Evolutionary conservation across 2,113 vertebrate genomes (phyloP), one percentile per base, ranked within the genome.

Genomic region (Saccopteryx leptura): DNA sequence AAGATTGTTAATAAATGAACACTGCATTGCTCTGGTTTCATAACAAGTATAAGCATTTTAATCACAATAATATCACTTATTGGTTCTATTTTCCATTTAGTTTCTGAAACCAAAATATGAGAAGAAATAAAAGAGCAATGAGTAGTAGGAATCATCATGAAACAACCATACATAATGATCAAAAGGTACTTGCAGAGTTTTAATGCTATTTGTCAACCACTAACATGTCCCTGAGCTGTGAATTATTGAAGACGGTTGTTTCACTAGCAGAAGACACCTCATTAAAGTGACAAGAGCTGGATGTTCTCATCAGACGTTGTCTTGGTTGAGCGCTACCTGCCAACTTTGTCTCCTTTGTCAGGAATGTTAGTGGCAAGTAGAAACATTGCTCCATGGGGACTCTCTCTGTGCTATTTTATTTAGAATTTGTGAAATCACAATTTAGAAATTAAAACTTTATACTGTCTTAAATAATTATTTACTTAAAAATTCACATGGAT

Each of bases 221-320:
- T 93, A 90, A 97, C 81, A 46, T 52, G 71, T 93, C 52, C 39
- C 79, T 91, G 87, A 94, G 94, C 92, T 96, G 89, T 93, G 96
- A 97, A 90, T 97, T 97, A 96, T 60, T 82, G 69, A 89, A 95
- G 79, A 10, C 54, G 24, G 31, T 94, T 95, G 90, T 90, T 98
- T 96, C 50, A 26, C 66, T 76, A 82, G 84, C 72, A 86, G 3
- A 94, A 94, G 66, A 84, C 54, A 23, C 15, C 97, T 26, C 60
- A 88, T 91, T 96, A 96, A 56, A 88, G 79, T 94, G 58, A 87
- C 93, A 65, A 76, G 81, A 89, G 39, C 89, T 68, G 60, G 39
- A 93, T 97, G 78, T 69, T 91, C 91, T 96, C 91, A 95, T 98
- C 96, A 97, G 56, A 31, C 12, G 39, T 66, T 88, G 92, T 21